A percentile compares a stretch with the other conserved stretches of the same genome.
Conservation (phyloP, 2,797 vertebrate genomes). For the Potorous gilbertii region DNA sequence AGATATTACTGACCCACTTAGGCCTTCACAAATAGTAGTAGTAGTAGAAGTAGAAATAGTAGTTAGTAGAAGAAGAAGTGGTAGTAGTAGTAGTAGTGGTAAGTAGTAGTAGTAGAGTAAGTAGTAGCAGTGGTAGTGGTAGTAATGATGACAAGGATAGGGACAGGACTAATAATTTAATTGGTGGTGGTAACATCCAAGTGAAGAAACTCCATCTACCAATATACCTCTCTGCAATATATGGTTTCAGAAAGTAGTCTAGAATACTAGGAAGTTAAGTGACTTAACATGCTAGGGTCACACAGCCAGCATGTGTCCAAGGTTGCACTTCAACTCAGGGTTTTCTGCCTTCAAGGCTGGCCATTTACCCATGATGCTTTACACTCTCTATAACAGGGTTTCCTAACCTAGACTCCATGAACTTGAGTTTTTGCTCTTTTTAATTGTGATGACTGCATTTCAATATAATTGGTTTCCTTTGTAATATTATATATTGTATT, state of each 20-base stretch:
- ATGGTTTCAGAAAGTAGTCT: neutral
- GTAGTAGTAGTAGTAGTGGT: no score
- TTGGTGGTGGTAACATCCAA: neutral
- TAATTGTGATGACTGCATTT: neutral
- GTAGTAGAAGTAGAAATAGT: no score
- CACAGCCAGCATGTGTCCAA: neutral
- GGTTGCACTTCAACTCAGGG: neutral
- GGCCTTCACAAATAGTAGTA: neutral
- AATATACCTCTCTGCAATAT: neutral
- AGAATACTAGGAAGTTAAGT: neutral
- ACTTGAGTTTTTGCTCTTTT: neutral
- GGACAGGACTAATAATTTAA: neutral
- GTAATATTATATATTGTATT: neutral
- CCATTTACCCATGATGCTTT: no score
- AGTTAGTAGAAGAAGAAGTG: no score
- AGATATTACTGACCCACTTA: neutral
- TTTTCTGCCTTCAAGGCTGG: neutral
- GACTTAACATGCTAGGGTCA: neutral
- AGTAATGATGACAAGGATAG: neutral
- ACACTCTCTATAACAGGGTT: neutral
- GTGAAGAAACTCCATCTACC: neutral
- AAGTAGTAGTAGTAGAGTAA: no score
- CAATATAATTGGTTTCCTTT: neutral
- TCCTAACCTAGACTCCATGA: neutral
- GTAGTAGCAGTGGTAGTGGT: no score